Conservation (phyloP, 2,797 vertebrate genomes). For the Kryptopterus vitreolus region DNA sequence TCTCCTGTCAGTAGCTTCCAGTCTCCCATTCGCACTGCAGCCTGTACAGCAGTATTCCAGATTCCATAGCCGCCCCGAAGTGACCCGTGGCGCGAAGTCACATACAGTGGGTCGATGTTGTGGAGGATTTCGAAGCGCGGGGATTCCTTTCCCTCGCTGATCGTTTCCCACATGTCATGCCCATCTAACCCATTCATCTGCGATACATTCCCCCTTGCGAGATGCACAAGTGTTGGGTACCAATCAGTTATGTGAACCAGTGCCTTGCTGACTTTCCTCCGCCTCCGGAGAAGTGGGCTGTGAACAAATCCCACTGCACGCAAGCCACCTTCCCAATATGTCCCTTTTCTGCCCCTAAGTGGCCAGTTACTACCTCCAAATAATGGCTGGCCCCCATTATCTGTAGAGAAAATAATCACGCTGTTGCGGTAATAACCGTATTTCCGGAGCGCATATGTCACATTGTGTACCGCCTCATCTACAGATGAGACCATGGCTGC, state of each 20-base stretch:
- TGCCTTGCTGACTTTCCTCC: slow-evolving; percentile 83
- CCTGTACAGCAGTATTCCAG: slow-evolving; percentile 95
- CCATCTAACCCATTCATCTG: slow-evolving; percentile 82
- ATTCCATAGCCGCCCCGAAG: slow-evolving; percentile 84
- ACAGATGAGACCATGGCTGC: slow-evolving; percentile 95
- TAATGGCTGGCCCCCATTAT: slow-evolving; percentile 94
- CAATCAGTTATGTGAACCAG: slow-evolving; percentile 96
- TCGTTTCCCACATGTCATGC: slow-evolving; percentile 87
- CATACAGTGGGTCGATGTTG: slow-evolving; percentile 96
- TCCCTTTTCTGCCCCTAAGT: slow-evolving; percentile 92
- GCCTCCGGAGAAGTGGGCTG: slow-evolving; percentile 87
- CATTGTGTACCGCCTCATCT: slow-evolving; percentile 91
- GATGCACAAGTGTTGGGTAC: slow-evolving; percentile 90
- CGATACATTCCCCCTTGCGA: slow-evolving; percentile 87
- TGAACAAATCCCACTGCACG: slow-evolving; percentile 94
- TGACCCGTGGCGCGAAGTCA: slow-evolving; percentile 84
- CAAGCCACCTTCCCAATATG: slow-evolving; percentile 96
- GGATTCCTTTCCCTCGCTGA: slow-evolving; percentile 89
- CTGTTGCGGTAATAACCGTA: slow-evolving; percentile 95
- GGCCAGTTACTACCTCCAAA: slow-evolving; percentile 98
- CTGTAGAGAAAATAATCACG: slow-evolving; percentile 90
- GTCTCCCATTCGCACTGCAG: slow-evolving; percentile 88
- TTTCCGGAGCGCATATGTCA: slow-evolving; percentile 92
- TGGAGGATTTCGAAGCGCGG: slow-evolving; percentile 92
- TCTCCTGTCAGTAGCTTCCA: slow-evolving; percentile 97